A percentile compares a stretch with the other conserved stretches of the same genome.
Conservation (phyloP, 2,888 invertebrate species). For the Drosophila paramelanica region DNA sequence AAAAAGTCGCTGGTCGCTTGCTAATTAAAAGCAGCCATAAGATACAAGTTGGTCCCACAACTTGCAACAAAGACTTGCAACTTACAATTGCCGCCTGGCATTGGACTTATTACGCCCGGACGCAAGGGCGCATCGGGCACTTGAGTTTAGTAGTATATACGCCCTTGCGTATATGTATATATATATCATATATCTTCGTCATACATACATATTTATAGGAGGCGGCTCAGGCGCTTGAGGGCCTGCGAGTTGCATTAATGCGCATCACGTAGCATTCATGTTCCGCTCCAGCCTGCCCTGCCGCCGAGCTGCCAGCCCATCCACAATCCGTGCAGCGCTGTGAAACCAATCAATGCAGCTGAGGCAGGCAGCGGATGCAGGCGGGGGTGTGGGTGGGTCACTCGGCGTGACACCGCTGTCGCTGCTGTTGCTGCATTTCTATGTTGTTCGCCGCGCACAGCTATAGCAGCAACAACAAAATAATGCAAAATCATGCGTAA, state of each 20-base stretch:
- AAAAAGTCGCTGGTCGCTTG: background rate
- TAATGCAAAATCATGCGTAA: slow-evolving; percentile 75
- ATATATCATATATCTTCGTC: background rate
- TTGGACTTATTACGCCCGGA: slow-evolving; percentile 64
- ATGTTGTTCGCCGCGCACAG: slow-evolving; percentile 19
- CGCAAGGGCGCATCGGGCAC: slow-evolving; percentile 40
- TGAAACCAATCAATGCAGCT: slow-evolving; percentile 58
- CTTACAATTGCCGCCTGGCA: slow-evolving; percentile 49
- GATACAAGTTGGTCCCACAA: slow-evolving; percentile 8
- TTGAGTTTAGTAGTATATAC: slow-evolving; percentile 5
- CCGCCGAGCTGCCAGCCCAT: slow-evolving; percentile 1
- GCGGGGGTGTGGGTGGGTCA: slow-evolving; percentile 38
- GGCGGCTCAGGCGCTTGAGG: background rate
- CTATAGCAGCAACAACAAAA: slow-evolving; percentile 32
- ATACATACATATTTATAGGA: slow-evolving; percentile 1
- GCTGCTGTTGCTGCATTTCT: slow-evolving; percentile 42
- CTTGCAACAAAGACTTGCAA: slow-evolving; percentile 44
- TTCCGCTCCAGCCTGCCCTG: slow-evolving; percentile 22
- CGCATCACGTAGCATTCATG: slow-evolving; percentile 65
- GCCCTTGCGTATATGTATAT: too few species aligned
- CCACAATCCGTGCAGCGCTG: slow-evolving; percentile 40
- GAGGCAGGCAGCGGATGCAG: slow-evolving; percentile 18
- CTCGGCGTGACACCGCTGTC: slow-evolving; percentile 47
- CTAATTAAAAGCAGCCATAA: slow-evolving; percentile 39
- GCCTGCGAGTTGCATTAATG: slow-evolving; percentile 57